Conservation (phyloP, 2,113 vertebrate genomes). For the Notarius quadriscutis region DNA sequence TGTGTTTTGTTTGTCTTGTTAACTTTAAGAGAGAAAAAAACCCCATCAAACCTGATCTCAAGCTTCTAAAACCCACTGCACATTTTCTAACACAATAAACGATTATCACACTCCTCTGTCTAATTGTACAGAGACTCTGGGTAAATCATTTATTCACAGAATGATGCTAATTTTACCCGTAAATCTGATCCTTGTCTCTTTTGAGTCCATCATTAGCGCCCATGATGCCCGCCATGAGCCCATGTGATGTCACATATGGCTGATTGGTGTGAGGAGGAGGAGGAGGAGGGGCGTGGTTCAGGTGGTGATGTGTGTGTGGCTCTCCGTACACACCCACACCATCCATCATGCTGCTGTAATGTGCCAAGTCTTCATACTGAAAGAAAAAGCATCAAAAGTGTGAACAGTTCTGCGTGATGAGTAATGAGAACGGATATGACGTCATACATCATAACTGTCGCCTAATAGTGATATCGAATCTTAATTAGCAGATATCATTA, state of each 20-base stretch:
- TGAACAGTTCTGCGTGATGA: not conserved
- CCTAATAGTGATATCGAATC: not conserved
- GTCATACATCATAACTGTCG: not conserved
- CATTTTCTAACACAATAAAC: not conserved
- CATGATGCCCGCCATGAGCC: constrained; percentile 89
- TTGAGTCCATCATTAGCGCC: constrained; percentile 92
- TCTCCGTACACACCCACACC: constrained; percentile 95
- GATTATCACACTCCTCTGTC: not conserved
- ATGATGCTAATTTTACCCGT: constrained; percentile 77
- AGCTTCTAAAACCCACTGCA: not conserved
- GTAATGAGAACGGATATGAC: not conserved
- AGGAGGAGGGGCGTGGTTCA: constrained; percentile 78
- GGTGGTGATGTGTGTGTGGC: constrained; percentile 91
- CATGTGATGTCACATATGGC: constrained; percentile 91
- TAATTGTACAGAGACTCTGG: not conserved
- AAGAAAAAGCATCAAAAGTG: constrained; percentile 1
- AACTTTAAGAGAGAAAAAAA: not conserved
- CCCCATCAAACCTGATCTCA: not conserved
- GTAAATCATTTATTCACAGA: not conserved
- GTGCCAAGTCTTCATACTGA: constrained; percentile 94
- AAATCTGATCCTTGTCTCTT: constrained; percentile 96
- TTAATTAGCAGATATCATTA: not conserved
- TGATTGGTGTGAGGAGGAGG: constrained; percentile 89
- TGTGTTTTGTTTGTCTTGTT: not conserved
- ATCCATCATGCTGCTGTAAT: constrained; percentile 91